Evolutionary conservation across 2,797 vertebrate species (phyloP), one percentile per base, ranked within the genome.

Genomic region (Scyliorhinus canicula): DNA sequence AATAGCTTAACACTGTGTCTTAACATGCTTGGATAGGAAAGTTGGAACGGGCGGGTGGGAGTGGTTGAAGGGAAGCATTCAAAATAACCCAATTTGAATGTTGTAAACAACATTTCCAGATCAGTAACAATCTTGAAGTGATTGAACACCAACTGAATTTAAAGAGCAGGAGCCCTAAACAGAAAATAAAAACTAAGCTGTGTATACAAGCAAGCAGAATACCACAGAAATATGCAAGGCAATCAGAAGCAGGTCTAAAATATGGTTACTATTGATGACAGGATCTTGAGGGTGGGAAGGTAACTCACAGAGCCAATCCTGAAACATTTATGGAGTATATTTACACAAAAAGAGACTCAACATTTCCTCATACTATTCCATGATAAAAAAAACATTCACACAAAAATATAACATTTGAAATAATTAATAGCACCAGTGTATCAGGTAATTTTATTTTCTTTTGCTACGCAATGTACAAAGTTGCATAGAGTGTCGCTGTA

Each of bases 361-460:
- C 97, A 97, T 97, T 96, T 97, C 96, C 98, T 98, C 97, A 98
- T 97, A 98, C 98, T 98, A 97, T 97, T 97, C 97, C 97, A 97
- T 97, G 98, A 97, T 97, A 96, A 97, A 98, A n/a, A 69, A 98
- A 97, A 98, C 97, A 98, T 98, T 98, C 98, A 98, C 98, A 98
- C 98, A 98, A 98, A 99, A 99, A 98, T 98, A 99, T 97, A 98
- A 98, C 97, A 98, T 98, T 98, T 99, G 98, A 98, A 98, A 99
- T 98, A 98, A 99, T 99, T 98, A 98, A 99, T 99, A 99, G 99
- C 99, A 99, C 99, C 99, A 99, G 99, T 99, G 99, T 99, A 98
- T 99, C 98, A 99, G 98, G 98, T 98, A 98, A 97, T 98, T 98
- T 91, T 63, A 91, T 91, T 91, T 91, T 88, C 47, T 91, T 97